These are phyloP conservation scores for Pomacea maculata DNA, from an alignment of 1,140 invertebrate species.

Conservation along the genomic window DNA sequence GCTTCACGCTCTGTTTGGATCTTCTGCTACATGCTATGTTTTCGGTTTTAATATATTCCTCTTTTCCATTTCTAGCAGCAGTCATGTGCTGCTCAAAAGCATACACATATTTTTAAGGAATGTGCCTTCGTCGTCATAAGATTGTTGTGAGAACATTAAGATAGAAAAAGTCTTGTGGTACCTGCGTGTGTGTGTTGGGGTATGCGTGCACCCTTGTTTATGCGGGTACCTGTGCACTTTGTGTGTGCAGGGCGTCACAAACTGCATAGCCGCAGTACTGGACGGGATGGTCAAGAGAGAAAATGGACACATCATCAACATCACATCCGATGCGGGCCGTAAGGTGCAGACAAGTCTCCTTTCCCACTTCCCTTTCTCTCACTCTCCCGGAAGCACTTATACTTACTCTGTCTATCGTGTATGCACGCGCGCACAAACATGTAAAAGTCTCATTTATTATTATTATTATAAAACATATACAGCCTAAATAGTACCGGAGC, in stretches of 20 bases:
- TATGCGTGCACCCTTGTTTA: not conserved
- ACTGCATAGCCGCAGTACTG: constrained; percentile 65
- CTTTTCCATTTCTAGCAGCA: not conserved
- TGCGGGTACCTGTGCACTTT: not conserved
- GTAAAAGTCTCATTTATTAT: no score
- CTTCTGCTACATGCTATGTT: not conserved
- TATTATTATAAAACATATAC: no score
- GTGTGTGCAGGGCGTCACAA: constrained; percentile 61
- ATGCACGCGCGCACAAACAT: no score
- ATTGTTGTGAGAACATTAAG: no score
- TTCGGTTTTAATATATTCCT: not conserved
- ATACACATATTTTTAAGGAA: no score
- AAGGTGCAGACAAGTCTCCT: constrained; percentile 42
- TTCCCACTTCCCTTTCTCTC: no score
- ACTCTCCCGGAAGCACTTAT: no score
- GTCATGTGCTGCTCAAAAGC: no score
- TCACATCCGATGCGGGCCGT: constrained; percentile 67
- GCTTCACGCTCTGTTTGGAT: not conserved
- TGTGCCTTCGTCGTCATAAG: no score
- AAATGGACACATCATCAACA: constrained; percentile 67
- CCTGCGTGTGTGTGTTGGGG: not conserved
- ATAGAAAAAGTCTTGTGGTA: no score
- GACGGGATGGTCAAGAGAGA: constrained; percentile 63
- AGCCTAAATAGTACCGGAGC: no score
- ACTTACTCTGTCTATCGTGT: no score